Evolutionary conservation across 1,140 invertebrate species (phyloP), one percentile per base, ranked within the genome.

Genomic region (Drosophila murphyi): DNA sequence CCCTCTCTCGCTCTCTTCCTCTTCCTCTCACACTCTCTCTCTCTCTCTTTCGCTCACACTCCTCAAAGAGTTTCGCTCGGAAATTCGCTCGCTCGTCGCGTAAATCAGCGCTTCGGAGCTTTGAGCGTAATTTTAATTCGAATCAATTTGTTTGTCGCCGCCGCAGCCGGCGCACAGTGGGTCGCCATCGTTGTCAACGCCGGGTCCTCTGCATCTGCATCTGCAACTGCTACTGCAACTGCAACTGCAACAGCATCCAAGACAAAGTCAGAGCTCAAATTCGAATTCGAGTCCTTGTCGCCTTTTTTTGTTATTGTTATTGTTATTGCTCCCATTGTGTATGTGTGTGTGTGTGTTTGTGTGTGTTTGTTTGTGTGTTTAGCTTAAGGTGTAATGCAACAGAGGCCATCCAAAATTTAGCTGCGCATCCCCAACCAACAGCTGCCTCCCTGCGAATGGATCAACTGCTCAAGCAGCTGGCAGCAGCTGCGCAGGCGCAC

Each of bases 121-220:
- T 67, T 60, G 73, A 63, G 67, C 61, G 80, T 88, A 72, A 88
- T 88, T 88, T 88, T 88, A 88, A 88, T 88, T 88, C 83, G 83
- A 87, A 88, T 87, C 83, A 87, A 87, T 87, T 87, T 87, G 83
- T 83, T 87, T 87, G 82, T 88, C 82, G 76, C 83, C 82, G 80
- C 83, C 83, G 77, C 81, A 77, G 81, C 76, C 81, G 50, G 45
- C 72, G 83, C 82, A 82, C 83, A 87, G 83, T 87, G 82, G 82
- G 83, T 64, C 67, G 64, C 48, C 79, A 60, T 61, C 57, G 50
- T n/a, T 52, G 29, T 6, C 29, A 41, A 31, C 55, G 43, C 35
- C 43, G 65, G 28, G 35, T 50, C 28, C 63, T 50, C 64, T 10
- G 29, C 20, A 31, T 4, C 31, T 43, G 50, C 5, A 61, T n/a